These are phyloP conservation scores for Nyctibius bracteatus DNA, from an alignment of 2,113 vertebrate species.

Conservation along the genomic window DNA sequence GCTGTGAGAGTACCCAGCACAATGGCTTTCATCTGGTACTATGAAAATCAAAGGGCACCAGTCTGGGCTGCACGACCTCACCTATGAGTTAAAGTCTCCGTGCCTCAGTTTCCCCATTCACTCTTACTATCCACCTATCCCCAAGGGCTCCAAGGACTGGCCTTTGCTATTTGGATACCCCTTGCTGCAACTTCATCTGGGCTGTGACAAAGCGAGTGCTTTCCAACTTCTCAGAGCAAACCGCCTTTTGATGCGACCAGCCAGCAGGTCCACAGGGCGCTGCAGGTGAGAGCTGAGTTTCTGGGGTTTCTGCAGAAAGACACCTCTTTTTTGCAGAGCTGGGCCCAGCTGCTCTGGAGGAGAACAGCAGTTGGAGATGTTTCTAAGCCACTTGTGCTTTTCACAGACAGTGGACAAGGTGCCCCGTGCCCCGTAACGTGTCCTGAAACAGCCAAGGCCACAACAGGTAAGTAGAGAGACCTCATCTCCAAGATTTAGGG, in stretches of 20 bases:
- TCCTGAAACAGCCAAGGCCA: not conserved
- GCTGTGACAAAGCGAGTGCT: not conserved
- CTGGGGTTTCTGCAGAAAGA: not conserved
- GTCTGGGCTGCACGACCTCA: not conserved
- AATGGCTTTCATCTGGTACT: not conserved
- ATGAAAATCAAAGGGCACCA: not conserved
- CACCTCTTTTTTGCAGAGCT: not conserved
- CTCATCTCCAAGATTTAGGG: not conserved
- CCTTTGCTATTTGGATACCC: not conserved
- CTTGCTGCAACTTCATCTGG: not conserved
- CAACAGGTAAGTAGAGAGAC: not conserved
- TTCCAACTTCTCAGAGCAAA: not conserved
- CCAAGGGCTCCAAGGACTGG: not conserved
- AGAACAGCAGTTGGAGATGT: not conserved
- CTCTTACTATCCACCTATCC: not conserved
- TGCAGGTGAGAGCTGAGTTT: not conserved
- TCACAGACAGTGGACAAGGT: not conserved
- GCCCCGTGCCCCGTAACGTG: not conserved
- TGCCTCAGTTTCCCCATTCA: not conserved
- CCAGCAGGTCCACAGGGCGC: not conserved
- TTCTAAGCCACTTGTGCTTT: not conserved
- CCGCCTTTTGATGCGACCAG: accelerated
- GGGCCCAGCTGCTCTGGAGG: not conserved
- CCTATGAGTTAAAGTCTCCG: not conserved
- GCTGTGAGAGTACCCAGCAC: not conserved